Evolutionary conservation across 2,888 invertebrate species (phyloP).

Genomic region (Candidula unifasciata): DNA sequence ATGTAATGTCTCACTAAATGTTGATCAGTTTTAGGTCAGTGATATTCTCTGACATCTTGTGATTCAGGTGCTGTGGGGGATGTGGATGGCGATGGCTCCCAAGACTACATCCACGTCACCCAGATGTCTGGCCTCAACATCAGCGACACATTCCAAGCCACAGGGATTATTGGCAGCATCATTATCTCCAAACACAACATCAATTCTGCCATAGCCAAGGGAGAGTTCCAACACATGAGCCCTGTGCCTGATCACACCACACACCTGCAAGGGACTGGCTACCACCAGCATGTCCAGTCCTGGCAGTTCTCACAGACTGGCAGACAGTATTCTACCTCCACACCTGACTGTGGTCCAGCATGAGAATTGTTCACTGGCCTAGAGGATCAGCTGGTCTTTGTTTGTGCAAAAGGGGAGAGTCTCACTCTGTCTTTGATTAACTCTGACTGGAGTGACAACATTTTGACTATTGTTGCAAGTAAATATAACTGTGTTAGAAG

Average conservation of each 20-base stretch:
- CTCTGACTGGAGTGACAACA: too few species aligned
- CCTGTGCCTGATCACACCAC: neutral
- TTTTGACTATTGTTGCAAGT: too few species aligned
- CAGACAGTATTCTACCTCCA: neutral
- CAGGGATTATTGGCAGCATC: constrained; percentile 7
- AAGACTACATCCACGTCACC: constrained; percentile 46
- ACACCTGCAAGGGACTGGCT: too few species aligned
- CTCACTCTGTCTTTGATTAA: too few species aligned
- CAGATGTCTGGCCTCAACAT: constrained; percentile 39
- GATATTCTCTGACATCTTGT: neutral
- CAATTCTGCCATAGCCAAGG: constrained; percentile 1
- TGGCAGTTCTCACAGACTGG: constrained; percentile 16
- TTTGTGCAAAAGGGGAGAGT: too few species aligned
- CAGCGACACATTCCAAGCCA: constrained; percentile 39
- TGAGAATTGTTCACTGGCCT: too few species aligned
- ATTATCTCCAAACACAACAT: constrained; percentile 32
- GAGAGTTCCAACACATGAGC: neutral
- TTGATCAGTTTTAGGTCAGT: too few species aligned
- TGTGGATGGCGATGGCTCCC: constrained; percentile 48
- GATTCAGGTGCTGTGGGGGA: constrained; percentile 48
- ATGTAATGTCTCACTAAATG: neutral
- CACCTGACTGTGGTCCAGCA: too few species aligned
- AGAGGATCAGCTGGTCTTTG: too few species aligned
- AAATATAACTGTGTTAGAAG: too few species aligned
- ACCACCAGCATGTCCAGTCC: constrained; percentile 10